These are phyloP conservation scores for Brachionus manjavacas DNA, from an alignment of 1,140 invertebrate species.

Conservation along the genomic window DNA sequence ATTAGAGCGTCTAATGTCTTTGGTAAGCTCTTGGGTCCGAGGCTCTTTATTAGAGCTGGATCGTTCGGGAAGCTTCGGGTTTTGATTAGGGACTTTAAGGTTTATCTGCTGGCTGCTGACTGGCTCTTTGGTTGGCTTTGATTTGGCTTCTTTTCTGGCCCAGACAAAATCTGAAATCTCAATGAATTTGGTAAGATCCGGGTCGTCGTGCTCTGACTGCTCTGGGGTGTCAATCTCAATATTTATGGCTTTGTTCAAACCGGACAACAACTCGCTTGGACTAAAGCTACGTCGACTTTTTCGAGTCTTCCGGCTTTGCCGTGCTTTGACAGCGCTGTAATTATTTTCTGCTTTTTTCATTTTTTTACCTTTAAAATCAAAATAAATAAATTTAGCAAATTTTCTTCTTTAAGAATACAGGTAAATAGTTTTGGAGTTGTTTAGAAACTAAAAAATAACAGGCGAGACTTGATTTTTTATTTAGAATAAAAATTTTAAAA, in stretches of 20 bases:
- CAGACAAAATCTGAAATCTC: neutral
- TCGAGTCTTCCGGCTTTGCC: neutral
- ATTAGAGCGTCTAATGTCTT: neutral
- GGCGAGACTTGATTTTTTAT: neutral
- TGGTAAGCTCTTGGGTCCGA: neutral
- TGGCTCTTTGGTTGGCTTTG: neutral
- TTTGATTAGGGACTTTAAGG: neutral
- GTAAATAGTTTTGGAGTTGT: neutral
- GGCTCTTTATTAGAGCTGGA: neutral
- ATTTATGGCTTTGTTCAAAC: neutral
- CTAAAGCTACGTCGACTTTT: neutral
- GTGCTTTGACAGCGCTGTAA: neutral
- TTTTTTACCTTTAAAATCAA: neutral
- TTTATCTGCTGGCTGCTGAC: neutral
- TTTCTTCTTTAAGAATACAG: neutral
- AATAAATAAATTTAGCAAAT: neutral
- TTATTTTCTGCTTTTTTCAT: neutral
- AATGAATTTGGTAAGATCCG: neutral
- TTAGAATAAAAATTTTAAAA: neutral
- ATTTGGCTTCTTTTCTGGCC: neutral
- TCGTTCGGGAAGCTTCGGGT: neutral
- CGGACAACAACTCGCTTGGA: neutral
- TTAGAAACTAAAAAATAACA: neutral
- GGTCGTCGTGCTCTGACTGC: neutral
- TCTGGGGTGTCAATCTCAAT: neutral